Conservation (phyloP, 2,113 vertebrate species). For the Thunnus maccoyii region DNA sequence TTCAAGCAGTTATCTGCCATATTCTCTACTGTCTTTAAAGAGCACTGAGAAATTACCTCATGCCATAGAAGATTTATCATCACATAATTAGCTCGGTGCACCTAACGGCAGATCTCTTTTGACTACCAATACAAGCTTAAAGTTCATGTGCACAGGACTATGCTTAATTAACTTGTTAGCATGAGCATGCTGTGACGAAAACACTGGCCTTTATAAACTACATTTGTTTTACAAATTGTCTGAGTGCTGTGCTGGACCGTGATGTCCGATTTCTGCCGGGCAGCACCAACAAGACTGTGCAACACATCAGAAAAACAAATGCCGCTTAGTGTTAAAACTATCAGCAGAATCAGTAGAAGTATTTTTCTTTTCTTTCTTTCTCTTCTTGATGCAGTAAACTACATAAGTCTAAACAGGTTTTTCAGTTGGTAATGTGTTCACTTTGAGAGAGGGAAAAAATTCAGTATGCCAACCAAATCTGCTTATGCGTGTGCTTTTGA, state of each 20-base stretch:
- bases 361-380: neutral
- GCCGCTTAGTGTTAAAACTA: neutral
- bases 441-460: too few species aligned
- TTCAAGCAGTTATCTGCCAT: slow-evolving; percentile 91
- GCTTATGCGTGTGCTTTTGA: too few species aligned
- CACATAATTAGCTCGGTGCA: slow-evolving; percentile 88
- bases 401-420: too few species aligned
- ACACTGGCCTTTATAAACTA: slow-evolving; percentile 59
- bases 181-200: slow-evolving; percentile 54
- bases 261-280: slow-evolving; percentile 21
- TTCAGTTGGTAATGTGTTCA: too few species aligned
- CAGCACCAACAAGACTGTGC: slow-evolving; percentile 2
- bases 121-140: slow-evolving; percentile 88
- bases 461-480: too few species aligned
- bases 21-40: slow-evolving; percentile 91
- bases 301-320: neutral
- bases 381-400: too few species aligned
- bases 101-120: slow-evolving; percentile 87
- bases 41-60: slow-evolving; percentile 89
- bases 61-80: slow-evolving; percentile 88
- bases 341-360: neutral
- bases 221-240: slow-evolving; percentile 63
- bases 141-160: slow-evolving; percentile 90
- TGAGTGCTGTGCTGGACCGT: slow-evolving; percentile 22
- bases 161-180: slow-evolving; percentile 86